Conservation (phyloP, 2,113 vertebrate genomes). For the Ceyx margarethae region DNA sequence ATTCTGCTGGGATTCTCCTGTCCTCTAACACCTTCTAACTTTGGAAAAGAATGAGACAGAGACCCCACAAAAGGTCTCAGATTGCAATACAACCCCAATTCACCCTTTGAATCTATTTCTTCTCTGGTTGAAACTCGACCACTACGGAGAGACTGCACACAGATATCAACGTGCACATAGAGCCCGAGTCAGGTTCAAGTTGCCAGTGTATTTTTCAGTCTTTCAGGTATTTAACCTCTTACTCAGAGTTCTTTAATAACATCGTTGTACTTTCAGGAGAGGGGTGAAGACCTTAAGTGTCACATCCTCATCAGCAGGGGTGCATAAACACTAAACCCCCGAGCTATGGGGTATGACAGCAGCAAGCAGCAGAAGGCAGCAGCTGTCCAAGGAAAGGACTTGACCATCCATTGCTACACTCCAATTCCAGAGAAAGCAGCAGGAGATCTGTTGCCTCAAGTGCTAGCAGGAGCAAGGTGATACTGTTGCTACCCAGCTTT, state of each 20-base stretch:
- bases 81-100: background rate
- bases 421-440: background rate
- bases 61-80: background rate
- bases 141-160: background rate
- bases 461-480: background rate
- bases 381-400: background rate
- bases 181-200: background rate
- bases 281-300: background rate
- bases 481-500: background rate
- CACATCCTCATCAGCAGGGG: background rate
- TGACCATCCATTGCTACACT: background rate
- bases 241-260: background rate
- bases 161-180: background rate
- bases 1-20: background rate
- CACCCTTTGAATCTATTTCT: background rate
- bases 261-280: background rate
- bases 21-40: background rate
- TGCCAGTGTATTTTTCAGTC: background rate
- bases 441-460: background rate
- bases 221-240: background rate
- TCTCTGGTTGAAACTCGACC: background rate
- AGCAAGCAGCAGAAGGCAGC: background rate
- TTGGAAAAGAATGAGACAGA: background rate
- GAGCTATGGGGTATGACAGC: background rate
- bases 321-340: background rate